A percentile compares a stretch with the other conserved stretches of the same genome.
These are phyloP conservation scores for Coccyzus lansbergi DNA, from an alignment of 2,797 vertebrate species.

Conservation along the genomic window DNA sequence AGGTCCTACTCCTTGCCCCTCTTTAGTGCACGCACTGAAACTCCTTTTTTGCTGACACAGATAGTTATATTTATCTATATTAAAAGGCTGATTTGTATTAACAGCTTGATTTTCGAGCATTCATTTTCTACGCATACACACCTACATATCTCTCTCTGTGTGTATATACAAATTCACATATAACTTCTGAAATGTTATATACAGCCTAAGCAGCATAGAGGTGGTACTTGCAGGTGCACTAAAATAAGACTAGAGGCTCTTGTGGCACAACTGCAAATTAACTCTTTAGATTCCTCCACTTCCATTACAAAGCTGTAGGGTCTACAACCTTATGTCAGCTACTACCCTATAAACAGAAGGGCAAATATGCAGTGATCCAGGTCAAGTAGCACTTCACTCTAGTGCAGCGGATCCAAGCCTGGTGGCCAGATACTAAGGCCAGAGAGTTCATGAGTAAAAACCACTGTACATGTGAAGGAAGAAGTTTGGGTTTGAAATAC, in stretches of 20 bases:
- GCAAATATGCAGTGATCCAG: background rate
- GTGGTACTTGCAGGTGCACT: background rate
- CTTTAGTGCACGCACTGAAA: background rate
- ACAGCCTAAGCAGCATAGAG: background rate
- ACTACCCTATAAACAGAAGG: background rate
- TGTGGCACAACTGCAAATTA: background rate
- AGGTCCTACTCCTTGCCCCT: background rate
- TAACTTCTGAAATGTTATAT: background rate
- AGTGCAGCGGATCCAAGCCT: background rate
- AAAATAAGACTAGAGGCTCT: background rate
- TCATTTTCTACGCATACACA: background rate
- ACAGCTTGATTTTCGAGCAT: background rate
- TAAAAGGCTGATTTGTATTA: background rate
- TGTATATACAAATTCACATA: background rate
- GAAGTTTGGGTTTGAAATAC: slow-evolving; percentile 43
- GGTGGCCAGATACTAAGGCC: background rate
- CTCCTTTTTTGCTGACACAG: background rate
- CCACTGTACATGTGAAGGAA: background rate
- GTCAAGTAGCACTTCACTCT: background rate
- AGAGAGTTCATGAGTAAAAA: background rate
- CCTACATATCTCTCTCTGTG: accelerated
- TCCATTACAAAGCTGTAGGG: background rate
- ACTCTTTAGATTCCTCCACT: background rate
- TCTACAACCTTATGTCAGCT: background rate
- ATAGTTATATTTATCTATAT: background rate